Evolutionary conservation across 2,888 invertebrate species (phyloP).

Genomic region (Ceraclea dissimilis): DNA sequence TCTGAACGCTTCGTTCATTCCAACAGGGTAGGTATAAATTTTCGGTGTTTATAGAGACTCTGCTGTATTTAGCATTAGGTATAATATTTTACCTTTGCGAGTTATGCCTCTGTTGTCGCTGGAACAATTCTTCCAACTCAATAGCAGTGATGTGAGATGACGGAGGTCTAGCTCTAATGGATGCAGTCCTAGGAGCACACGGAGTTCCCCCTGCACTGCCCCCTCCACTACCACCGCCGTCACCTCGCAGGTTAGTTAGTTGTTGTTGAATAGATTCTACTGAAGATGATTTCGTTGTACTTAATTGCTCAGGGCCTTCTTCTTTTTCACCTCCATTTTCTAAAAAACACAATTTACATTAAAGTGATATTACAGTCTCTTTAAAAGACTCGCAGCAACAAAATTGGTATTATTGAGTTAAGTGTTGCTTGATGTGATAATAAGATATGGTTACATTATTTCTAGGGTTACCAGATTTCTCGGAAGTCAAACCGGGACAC

Average conservation of each 20-base stretch:
- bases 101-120: conserved; percentile 66
- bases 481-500: too few species aligned
- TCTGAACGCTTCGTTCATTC: too few species aligned
- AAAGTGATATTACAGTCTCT: too few species aligned
- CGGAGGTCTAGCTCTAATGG: conserved; percentile 81
- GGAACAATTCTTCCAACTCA: conserved; percentile 88
- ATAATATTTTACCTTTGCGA: conserved; percentile 36
- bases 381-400: not conserved
- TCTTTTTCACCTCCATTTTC: conserved; percentile 68
- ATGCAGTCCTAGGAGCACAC: conserved; percentile 77
- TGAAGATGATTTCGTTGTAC: conserved; percentile 68
- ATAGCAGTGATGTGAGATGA: conserved; percentile 84
- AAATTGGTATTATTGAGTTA: too few species aligned
- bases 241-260: conserved; percentile 42
- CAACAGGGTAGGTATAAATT: too few species aligned
- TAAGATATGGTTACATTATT: too few species aligned
- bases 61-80: too few species aligned
- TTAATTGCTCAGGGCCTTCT: conserved; percentile 60
- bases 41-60: too few species aligned
- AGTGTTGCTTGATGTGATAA: too few species aligned
- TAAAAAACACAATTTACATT: conserved; percentile 28
- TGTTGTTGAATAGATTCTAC: conserved; percentile 71
- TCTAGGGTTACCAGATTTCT: too few species aligned
- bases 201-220: conserved; percentile 50
- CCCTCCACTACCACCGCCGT: conserved; percentile 29